Base-by-base conservation (phyloP, 1,140 invertebrate species). In the Rhyzopertha dominica region DNA sequence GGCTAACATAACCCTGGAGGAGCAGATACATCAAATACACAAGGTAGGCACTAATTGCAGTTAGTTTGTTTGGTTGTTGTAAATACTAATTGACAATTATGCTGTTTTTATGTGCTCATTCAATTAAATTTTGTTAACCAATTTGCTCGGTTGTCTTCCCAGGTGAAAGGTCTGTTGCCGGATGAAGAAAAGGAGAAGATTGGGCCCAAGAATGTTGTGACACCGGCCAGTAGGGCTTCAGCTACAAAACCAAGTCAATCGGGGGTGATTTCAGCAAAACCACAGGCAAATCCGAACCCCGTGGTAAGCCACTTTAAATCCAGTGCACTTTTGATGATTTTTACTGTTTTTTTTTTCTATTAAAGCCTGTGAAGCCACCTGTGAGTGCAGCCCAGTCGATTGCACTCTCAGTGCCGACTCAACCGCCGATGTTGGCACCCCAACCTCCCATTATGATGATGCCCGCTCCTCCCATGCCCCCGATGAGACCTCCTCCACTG, bases 1-100 rank as follows among this genome's bases (percentile, higher is more conserved):
- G 24, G 92, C 94, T 0, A 95, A 95, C 64, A 95, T 98, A 47
- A 95, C 94, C 1, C 76, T 98, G 13, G 94, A 96, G 64, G 93
- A 97, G 51, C 94, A 97, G 69, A 97, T 97, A 61, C 90, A 94
- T 68, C 90, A 95, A 66, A 97, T 97, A 61, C 93, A 97, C 65
- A 95, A 90, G 77, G 79, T 66, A 36, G 10, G 5, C 16, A n/a
- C 8, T 16, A 3, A 31, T 41, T 8, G 5, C 7, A 13, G 29
- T 31, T 1, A 16, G 14, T 31, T n/a, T 31, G 7, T 31, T 31
- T 2, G 4, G 5, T 5, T 31, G 1, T 17, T 16, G n/a, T 8
- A 31, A 31, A 8, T 9, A 31, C n/a, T 16, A 31, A 2, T 5
- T 16, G n/a, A 43, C 23, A 18, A 22, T 47, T 23, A 19, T 10